phyloP scores from a whole-genome alignment of 2,113 vertebrate species.

The Melanerpes formicivorus region DNA sequence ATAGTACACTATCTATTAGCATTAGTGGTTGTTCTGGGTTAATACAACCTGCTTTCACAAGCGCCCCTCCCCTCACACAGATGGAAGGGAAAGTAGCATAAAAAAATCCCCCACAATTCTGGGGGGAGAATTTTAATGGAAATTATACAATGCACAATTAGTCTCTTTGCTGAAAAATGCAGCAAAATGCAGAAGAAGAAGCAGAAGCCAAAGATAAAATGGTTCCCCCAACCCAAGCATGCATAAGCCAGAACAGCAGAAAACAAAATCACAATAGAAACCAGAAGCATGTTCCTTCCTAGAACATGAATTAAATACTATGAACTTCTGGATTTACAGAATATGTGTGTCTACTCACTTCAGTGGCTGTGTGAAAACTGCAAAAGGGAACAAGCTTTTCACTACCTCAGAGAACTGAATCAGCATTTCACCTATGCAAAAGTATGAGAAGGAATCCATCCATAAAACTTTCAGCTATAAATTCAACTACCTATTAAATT shows the following conservation, averaged over 20 bases:
- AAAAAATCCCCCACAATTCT: too few species aligned
- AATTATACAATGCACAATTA: too few species aligned
- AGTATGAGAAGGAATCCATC: not conserved
- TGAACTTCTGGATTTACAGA: not conserved
- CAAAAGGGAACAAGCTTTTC: not conserved
- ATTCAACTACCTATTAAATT: not conserved
- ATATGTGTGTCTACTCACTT: not conserved
- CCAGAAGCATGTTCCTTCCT: not conserved
- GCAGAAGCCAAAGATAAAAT: too few species aligned
- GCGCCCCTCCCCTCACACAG: too few species aligned
- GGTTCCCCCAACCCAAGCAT: too few species aligned
- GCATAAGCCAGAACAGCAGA: too few species aligned
- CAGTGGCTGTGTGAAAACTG: not conserved
- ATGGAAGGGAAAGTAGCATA: too few species aligned
- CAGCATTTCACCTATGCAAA: not conserved
- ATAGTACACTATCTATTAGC: not conserved
- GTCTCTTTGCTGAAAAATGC: too few species aligned
- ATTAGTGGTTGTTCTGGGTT: not conserved
- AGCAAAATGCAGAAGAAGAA: too few species aligned
- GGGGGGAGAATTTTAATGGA: too few species aligned
- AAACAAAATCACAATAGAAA: too few species aligned
- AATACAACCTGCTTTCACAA: too few species aligned
- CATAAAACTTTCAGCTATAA: not conserved
- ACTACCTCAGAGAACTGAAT: not conserved
- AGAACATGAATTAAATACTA: not conserved